A percentile compares a stretch with the other conserved stretches of the same genome.
Conservation (phyloP, 2,113 vertebrate species). For the Xiphophorus couchianus region DNA sequence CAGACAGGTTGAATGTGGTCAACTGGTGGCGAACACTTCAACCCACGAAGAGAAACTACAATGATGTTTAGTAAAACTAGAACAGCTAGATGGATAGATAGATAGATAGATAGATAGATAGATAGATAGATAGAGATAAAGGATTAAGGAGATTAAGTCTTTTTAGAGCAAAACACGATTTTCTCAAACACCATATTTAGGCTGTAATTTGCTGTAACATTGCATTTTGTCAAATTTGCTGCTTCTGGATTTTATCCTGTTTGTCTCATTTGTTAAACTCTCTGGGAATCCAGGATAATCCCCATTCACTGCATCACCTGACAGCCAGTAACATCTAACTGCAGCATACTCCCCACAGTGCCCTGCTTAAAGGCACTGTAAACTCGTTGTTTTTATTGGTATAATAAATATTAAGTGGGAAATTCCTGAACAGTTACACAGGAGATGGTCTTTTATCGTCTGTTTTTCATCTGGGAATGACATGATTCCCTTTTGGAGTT, state of each 20-base stretch:
- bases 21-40: conserved; percentile 40
- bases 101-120: conserved; percentile 26
- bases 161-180: neutral
- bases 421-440: too few species aligned
- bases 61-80: neutral
- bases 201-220: conserved; percentile 10
- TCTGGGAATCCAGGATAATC: conserved; percentile 39
- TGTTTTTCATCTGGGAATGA: neutral
- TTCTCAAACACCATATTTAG: conserved; percentile 16
- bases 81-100: conserved; percentile 15
- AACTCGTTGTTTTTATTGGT: neutral
- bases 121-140: conserved; percentile 29
- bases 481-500: neutral
- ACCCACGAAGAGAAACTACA: conserved; percentile 20
- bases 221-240: conserved; percentile 7
- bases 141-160: conserved; percentile 30
- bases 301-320: conserved; percentile 11
- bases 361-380: conserved; percentile 5
- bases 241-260: conserved; percentile 5
- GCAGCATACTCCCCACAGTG: neutral
- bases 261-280: conserved; percentile 31
- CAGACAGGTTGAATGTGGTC: conserved; percentile 47
- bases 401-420: neutral
- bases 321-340: conserved; percentile 30
- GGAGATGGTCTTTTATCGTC: neutral